Evolutionary conservation across 2,888 invertebrate genomes (phyloP).

Genomic region (Caenorhabditis plicata): DNA sequence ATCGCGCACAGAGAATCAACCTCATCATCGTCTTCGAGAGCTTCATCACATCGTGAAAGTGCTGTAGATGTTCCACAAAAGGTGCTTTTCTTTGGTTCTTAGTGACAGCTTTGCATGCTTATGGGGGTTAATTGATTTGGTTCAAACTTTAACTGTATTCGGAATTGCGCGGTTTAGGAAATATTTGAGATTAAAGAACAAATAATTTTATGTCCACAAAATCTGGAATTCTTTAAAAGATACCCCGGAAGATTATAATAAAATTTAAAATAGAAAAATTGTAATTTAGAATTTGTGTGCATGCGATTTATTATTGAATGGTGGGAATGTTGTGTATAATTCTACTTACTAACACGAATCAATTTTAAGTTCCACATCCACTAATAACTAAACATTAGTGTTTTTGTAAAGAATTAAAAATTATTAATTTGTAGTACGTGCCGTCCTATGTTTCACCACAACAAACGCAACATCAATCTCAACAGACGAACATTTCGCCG

Average conservation of each 20-base stretch:
- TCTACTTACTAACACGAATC: not conserved
- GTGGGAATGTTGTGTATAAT: constrained; percentile 2
- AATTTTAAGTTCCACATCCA: not conserved
- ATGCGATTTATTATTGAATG: no score
- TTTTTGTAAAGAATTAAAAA: not conserved
- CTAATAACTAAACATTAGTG: no score
- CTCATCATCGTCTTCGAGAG: constrained; percentile 11
- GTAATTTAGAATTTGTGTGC: no score
- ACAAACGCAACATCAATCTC: not conserved
- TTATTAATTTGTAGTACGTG: constrained; percentile 18
- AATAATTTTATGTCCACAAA: no score
- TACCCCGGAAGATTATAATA: no score
- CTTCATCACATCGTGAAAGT: constrained; percentile 30
- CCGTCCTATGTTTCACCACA: constrained; percentile 24
- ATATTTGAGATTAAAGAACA: no score
- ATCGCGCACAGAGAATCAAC: constrained; percentile 13
- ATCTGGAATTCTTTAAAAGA: no score
- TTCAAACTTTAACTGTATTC: no score
- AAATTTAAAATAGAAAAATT: no score
- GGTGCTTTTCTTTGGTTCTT: constrained; percentile 5
- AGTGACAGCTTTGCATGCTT: no score
- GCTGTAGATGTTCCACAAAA: constrained; percentile 36
- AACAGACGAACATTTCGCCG: not conserved
- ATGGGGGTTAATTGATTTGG: no score
- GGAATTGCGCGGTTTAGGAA: no score